A percentile compares a stretch with the other conserved stretches of the same genome.
phyloP scores from a whole-genome alignment of 2,888 invertebrate genomes.

The Catonia carolina region DNA sequence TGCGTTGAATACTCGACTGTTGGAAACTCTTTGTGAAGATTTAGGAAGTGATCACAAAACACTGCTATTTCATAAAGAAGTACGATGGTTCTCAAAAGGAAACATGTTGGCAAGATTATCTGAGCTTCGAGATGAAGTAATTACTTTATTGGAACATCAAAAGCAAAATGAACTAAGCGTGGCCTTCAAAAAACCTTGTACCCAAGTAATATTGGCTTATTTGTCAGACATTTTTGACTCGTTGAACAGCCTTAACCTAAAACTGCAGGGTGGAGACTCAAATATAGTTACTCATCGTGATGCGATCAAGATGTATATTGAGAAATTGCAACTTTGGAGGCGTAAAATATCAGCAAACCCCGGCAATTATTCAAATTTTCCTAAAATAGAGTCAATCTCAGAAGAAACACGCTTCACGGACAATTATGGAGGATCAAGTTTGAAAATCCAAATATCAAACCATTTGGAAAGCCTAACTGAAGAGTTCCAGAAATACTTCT shows the following conservation, averaged over 20 bases:
- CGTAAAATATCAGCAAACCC: too few species aligned
- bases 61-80: not conserved
- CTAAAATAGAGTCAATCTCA: not conserved
- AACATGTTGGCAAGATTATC: not conserved
- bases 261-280: too few species aligned
- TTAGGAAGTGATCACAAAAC: constrained; percentile 1
- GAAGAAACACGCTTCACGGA: not conserved
- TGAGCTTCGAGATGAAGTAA: not conserved
- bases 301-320: too few species aligned
- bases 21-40: constrained; percentile 9
- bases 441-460: too few species aligned
- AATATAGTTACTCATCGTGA: too few species aligned
- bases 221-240: not conserved
- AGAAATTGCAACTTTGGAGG: too few species aligned
- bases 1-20: constrained; percentile 20
- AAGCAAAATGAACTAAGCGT: not conserved
- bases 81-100: not conserved
- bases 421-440: not conserved
- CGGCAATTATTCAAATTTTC: too few species aligned
- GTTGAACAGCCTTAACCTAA: too few species aligned
- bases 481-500: not conserved
- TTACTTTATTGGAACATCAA: not conserved
- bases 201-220: not conserved
- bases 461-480: not conserved
- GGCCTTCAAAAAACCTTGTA: not conserved